A percentile compares a stretch with the other conserved stretches of the same genome.
Conservation (phyloP, 2,888 invertebrate species). For the Dione vanillae region DNA sequence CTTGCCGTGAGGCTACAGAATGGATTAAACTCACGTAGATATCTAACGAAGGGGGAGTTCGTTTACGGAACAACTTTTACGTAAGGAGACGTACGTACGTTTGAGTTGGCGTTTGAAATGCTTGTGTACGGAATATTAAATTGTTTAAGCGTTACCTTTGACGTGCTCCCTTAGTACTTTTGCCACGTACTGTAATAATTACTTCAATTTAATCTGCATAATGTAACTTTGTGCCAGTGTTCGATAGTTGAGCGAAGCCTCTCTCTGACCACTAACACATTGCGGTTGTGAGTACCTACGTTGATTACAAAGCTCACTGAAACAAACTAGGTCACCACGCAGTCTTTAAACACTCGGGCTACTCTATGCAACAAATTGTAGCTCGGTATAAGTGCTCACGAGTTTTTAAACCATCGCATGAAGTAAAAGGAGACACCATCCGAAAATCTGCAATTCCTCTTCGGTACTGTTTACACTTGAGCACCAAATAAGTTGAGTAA, state of each 20-base stretch:
- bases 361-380: constrained; percentile 53
- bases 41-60: constrained; percentile 81
- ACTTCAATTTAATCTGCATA: constrained; percentile 72
- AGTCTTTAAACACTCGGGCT: constrained; percentile 57
- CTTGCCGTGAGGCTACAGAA: constrained; percentile 61
- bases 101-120: constrained; percentile 81
- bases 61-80: constrained; percentile 80
- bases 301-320: constrained; percentile 50
- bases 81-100: constrained; percentile 77
- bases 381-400: constrained; percentile 58
- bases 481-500: constrained; percentile 75
- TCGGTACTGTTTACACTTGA: constrained; percentile 74
- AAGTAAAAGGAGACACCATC: constrained; percentile 57
- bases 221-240: constrained; percentile 62
- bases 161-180: constrained; percentile 64
- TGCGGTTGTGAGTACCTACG: constrained; percentile 50
- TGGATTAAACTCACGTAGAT: constrained; percentile 84
- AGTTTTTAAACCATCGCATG: constrained; percentile 63
- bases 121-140: constrained; percentile 83
- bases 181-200: constrained; percentile 74
- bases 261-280: constrained; percentile 52
- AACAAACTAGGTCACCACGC: constrained; percentile 60
- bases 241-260: constrained; percentile 50
- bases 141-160: constrained; percentile 82
- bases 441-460: constrained; percentile 68